Evolutionary conservation across 2,888 invertebrate genomes (phyloP).

Genomic region (Xestobium rufovillosum): DNA sequence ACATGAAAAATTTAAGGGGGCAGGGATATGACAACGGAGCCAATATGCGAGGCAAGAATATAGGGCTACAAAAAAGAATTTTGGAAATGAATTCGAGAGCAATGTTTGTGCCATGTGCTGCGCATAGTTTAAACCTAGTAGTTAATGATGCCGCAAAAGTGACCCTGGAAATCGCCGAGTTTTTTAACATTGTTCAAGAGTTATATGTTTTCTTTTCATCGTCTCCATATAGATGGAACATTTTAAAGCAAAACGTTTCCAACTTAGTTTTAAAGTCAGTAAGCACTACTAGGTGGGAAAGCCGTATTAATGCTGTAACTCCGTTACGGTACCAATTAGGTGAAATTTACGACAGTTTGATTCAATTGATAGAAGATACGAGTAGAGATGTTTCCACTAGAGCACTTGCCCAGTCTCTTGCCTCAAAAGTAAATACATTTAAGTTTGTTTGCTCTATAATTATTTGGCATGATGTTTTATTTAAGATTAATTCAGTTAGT

Average conservation of each 20-base stretch:
- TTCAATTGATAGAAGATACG: not conserved
- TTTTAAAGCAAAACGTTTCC: not conserved
- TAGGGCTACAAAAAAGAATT: constrained; percentile 23
- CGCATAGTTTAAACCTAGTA: constrained; percentile 27
- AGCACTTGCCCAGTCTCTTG: not conserved
- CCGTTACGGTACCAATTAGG: constrained; percentile 6
- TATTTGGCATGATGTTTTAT: constrained; percentile 11
- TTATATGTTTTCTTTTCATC: constrained; percentile 25
- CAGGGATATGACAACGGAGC: constrained; percentile 23
- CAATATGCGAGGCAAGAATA: constrained; percentile 24
- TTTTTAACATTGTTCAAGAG: constrained; percentile 26
- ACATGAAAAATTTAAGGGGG: constrained; percentile 16
- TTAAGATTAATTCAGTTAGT: no score
- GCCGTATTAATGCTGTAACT: constrained; percentile 10
- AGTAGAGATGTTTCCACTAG: not conserved
- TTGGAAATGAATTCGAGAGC: constrained; percentile 22
- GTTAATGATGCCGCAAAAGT: constrained; percentile 25
- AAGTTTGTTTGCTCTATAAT: constrained; percentile 9
- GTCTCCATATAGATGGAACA: constrained; percentile 17
- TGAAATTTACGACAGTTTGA: constrained; percentile 7
- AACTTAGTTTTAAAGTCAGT: constrained; percentile 2
- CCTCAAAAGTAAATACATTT: constrained; percentile 4
- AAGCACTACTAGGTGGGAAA: no score
- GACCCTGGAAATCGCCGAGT: constrained; percentile 16
- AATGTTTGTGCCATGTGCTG: constrained; percentile 27